phyloP scores from a whole-genome alignment of 2,888 invertebrate species.

The Meiosimyza platycephala region DNA sequence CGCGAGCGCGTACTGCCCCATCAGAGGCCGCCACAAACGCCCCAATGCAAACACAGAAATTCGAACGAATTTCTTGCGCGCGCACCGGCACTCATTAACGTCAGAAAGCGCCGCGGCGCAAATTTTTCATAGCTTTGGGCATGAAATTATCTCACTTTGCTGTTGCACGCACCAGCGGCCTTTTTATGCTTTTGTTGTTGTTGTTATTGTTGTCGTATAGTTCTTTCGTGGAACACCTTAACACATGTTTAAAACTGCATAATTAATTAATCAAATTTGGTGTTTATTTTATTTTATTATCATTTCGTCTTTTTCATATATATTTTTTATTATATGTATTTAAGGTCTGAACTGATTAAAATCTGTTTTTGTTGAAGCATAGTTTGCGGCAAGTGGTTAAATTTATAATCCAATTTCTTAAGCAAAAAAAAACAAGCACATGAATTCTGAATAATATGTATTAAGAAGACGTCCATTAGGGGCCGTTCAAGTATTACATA shows the following conservation, averaged over 20 bases:
- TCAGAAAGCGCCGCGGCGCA: slow-evolving; percentile 6
- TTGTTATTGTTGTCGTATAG: slow-evolving; percentile 1
- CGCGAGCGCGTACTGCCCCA: neutral
- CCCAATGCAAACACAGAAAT: slow-evolving; percentile 29
- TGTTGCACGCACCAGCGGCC: slow-evolving; percentile 21
- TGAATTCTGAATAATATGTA: no score
- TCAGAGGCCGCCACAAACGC: slow-evolving; percentile 26
- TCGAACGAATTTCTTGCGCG: slow-evolving; percentile 1
- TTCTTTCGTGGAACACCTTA: neutral
- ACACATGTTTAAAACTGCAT: slow-evolving; percentile 37
- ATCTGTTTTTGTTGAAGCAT: no score
- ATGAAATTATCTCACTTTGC: slow-evolving; percentile 26
- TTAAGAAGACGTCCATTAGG: no score
- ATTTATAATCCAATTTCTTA: no score
- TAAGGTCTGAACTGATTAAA: no score
- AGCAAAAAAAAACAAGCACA: no score
- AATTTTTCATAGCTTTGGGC: slow-evolving; percentile 26
- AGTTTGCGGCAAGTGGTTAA: no score
- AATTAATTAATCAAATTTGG: slow-evolving; percentile 60
- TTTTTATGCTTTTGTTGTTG: slow-evolving; percentile 26
- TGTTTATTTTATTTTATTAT: neutral
- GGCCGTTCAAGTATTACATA: no score
- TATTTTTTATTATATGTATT: neutral
- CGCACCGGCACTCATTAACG: neutral
- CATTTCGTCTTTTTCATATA: neutral